Percentiles rank a stretch among this genome's conserved stretches.
Conservation (phyloP, 2,113 vertebrate genomes). For the Peromyscus leucopus region DNA sequence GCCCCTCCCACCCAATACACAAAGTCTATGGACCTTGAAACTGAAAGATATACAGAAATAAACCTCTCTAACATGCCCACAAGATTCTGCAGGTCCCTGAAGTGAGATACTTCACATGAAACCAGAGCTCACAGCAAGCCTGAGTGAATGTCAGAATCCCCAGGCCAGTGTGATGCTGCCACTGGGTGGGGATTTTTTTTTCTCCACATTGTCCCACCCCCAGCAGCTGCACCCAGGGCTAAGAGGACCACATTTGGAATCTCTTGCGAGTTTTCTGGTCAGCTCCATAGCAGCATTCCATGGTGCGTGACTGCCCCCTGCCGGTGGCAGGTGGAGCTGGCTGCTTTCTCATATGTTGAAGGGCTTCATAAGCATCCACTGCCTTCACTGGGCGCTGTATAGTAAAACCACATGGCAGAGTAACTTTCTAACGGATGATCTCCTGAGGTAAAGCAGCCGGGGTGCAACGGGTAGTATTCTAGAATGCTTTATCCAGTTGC, state of each 20-base stretch:
- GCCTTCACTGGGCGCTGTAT: neutral
- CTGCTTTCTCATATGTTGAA: neutral
- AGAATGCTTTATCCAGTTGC: neutral
- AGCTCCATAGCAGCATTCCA: accelerated
- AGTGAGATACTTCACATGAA: neutral
- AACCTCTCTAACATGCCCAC: neutral
- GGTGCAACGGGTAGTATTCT: accelerated
- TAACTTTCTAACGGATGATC: neutral
- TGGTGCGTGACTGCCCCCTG: constrained; percentile 59
- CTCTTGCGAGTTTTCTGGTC: neutral
- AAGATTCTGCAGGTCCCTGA: neutral
- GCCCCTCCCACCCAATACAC: neutral
- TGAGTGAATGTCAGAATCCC: neutral
- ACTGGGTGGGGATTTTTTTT: neutral
- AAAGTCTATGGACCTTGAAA: neutral
- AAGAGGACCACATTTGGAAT: neutral
- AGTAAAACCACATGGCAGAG: neutral
- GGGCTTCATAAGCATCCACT: neutral
- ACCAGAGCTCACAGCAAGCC: neutral
- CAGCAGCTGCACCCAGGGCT: neutral
- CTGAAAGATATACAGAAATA: neutral
- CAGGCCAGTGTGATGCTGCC: neutral
- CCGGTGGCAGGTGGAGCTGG: neutral
- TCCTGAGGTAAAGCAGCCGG: neutral
- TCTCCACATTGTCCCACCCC: neutral